Evolutionary conservation across 2,888 invertebrate genomes (phyloP).

Genomic region (Rhynchonema sp.): DNA sequence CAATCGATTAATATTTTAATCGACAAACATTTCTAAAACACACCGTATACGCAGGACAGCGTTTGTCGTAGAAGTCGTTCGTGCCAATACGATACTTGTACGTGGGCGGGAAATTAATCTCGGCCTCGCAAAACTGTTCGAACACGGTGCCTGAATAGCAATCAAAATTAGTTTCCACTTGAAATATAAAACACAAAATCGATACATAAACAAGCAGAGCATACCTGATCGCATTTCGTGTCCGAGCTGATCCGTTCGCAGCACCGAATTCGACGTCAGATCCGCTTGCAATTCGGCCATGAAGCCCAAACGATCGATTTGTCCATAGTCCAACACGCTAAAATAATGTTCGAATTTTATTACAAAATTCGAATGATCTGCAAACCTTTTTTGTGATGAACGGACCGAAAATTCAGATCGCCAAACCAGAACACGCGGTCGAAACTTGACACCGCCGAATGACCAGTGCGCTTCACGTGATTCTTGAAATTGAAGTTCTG

Average conservation of each 20-base stretch:
- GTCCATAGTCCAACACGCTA: background rate
- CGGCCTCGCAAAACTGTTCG: background rate
- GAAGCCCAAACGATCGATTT: background rate
- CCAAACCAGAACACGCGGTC: slow-evolving; percentile 1
- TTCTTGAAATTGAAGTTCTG: background rate
- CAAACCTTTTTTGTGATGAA: too few species aligned
- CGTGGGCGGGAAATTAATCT: background rate
- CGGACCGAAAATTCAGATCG: slow-evolving; percentile 1
- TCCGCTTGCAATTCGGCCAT: background rate
- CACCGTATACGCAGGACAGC: background rate
- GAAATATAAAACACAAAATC: background rate
- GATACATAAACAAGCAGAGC: background rate
- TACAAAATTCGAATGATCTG: too few species aligned
- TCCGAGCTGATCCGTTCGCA: background rate
- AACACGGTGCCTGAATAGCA: background rate
- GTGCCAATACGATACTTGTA: slow-evolving; percentile 1
- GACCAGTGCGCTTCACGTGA: background rate
- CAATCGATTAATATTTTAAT: background rate
- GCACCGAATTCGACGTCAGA: background rate
- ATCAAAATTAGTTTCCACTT: background rate
- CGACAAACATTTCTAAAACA: too few species aligned
- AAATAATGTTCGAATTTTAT: too few species aligned
- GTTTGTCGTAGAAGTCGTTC: background rate
- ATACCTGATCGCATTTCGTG: background rate
- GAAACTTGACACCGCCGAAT: slow-evolving; percentile 1